phyloP scores from a whole-genome alignment of 2,888 invertebrate genomes.

The Heliothis peltigera region DNA sequence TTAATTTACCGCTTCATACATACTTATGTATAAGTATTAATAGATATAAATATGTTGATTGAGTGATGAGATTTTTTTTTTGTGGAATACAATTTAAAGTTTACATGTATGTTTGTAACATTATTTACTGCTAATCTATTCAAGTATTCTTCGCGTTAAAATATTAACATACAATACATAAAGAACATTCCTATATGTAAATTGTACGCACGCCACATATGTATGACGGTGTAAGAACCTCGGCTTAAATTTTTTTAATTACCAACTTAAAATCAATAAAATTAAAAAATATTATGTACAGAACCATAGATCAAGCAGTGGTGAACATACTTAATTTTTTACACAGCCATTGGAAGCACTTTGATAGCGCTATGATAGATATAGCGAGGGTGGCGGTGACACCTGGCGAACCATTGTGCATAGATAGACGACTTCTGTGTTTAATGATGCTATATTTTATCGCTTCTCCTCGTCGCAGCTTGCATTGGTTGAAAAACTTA shows the following conservation, averaged over 20 bases:
- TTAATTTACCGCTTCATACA: slow-evolving; percentile 4
- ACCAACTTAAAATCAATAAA: not conserved
- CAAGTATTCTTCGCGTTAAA: slow-evolving; percentile 32
- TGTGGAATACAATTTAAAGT: slow-evolving; percentile 6
- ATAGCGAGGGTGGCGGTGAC: slow-evolving; percentile 65
- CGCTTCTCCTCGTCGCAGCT: slow-evolving; percentile 52
- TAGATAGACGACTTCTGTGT: slow-evolving; percentile 60
- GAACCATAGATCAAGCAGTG: slow-evolving; percentile 42
- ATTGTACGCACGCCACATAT: slow-evolving; percentile 16
- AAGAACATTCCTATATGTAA: slow-evolving; percentile 26
- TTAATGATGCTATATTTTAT: slow-evolving; percentile 74
- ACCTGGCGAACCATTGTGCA: slow-evolving; percentile 62
- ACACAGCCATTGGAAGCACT: slow-evolving; percentile 50
- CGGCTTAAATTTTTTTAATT: slow-evolving; percentile 5
- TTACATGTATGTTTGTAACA: not conserved
- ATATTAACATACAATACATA: slow-evolving; percentile 46
- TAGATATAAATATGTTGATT: too few relatives aligned
- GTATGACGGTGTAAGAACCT: too few relatives aligned
- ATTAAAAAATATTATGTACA: slow-evolving; percentile 9
- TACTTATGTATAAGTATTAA: too few relatives aligned
- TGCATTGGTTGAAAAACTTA: slow-evolving; percentile 49
- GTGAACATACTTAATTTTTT: slow-evolving; percentile 56
- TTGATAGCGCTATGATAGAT: slow-evolving; percentile 71
- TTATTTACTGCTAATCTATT: slow-evolving; percentile 17
- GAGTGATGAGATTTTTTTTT: too few relatives aligned